Conservation (phyloP, 2,113 vertebrate genomes). For the Cinclus mexicanus region DNA sequence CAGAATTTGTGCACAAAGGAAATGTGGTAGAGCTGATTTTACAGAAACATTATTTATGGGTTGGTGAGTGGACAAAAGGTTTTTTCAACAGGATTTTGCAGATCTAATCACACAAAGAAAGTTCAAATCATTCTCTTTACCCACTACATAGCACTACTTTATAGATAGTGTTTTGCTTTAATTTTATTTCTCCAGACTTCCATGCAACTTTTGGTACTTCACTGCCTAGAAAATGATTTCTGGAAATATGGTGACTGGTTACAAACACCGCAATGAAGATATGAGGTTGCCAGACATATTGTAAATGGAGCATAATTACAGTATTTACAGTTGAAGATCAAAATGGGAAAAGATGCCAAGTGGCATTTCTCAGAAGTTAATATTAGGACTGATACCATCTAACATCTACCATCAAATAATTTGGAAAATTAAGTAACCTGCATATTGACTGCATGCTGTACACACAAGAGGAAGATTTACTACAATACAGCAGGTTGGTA, state of each 20-base stretch:
- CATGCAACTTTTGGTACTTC: slow-evolving; percentile 8
- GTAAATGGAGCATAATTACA: slow-evolving; percentile 54
- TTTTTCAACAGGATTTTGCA: slow-evolving; percentile 3
- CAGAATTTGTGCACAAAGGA: background rate
- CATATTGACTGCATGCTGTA: background rate
- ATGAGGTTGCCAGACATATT: slow-evolving; percentile 19
- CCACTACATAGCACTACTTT: background rate
- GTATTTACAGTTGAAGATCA: slow-evolving; percentile 50
- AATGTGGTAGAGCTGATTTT: background rate
- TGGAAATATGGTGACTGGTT: slow-evolving; percentile 47
- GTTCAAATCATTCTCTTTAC: slow-evolving; percentile 3
- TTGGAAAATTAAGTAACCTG: slow-evolving; percentile 34
- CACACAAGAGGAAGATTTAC: slow-evolving; percentile 12
- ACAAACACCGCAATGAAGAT: slow-evolving; percentile 8
- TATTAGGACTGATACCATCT: slow-evolving; percentile 43
- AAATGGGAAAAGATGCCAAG: slow-evolving; percentile 56
- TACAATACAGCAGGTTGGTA: slow-evolving; percentile 21
- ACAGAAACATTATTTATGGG: background rate
- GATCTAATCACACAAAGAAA: background rate
- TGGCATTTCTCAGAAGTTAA: slow-evolving; percentile 42
- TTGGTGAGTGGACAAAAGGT: background rate
- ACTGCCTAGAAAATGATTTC: slow-evolving; percentile 11
- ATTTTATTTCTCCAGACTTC: slow-evolving; percentile 16
- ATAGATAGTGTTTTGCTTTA: background rate
- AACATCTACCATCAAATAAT: slow-evolving; percentile 46